These are phyloP conservation scores for Chrysocyon brachyurus DNA, from an alignment of 2,797 vertebrate genomes.

Conservation along the genomic window DNA sequence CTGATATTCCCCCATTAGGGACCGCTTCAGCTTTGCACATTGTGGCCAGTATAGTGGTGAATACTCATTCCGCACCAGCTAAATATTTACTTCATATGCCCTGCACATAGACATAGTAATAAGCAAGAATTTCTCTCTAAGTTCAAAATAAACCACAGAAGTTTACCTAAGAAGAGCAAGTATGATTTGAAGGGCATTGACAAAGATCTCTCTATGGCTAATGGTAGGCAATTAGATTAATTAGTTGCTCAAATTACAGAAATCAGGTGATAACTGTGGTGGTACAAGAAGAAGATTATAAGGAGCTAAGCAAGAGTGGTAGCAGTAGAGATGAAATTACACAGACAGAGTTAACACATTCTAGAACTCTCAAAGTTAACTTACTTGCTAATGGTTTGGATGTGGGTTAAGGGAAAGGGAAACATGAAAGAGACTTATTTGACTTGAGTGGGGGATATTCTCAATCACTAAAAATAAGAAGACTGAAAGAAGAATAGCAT, in stretches of 20 bases:
- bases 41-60: neutral
- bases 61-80: neutral
- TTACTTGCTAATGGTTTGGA: neutral
- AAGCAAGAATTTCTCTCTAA: neutral
- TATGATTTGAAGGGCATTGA: neutral
- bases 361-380: neutral
- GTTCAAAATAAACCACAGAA: neutral
- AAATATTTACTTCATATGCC: neutral
- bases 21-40: neutral
- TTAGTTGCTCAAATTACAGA: neutral
- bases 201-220: neutral
- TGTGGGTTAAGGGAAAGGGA: neutral
- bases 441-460: neutral
- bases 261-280: neutral
- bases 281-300: neutral
- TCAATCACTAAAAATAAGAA: neutral
- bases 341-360: neutral
- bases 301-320: neutral
- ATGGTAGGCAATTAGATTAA: conserved; percentile 8
- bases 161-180: neutral
- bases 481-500: neutral
- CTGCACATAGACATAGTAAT: neutral
- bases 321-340: neutral
- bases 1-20: neutral
- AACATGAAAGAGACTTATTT: neutral